Percentiles rank a stretch among this genome's conserved stretches.
Evolutionary conservation across 2,113 vertebrate species (phyloP).

Genomic region (Paratilapia polleni): DNA sequence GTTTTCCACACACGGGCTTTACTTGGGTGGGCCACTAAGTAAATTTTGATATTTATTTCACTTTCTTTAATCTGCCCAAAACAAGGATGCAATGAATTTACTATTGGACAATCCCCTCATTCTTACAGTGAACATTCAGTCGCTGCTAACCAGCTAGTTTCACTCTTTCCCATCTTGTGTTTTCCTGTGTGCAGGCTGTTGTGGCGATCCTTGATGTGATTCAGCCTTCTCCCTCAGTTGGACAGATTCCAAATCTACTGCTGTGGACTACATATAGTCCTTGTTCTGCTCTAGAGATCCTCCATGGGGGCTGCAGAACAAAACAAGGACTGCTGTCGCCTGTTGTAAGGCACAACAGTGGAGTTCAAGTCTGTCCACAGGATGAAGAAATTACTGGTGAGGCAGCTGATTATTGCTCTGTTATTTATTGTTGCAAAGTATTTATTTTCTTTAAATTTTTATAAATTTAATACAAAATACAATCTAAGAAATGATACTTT

Average conservation of each 20-base stretch:
- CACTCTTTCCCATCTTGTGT: neutral
- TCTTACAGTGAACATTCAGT: neutral
- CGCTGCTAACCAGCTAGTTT: neutral
- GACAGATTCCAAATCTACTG: no score
- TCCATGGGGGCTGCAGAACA: neutral
- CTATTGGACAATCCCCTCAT: neutral
- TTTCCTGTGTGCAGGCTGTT: neutral
- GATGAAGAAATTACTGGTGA: no score
- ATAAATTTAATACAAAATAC: no score
- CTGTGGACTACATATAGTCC: neutral
- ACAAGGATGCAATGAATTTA: neutral
- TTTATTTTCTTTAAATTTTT: no score
- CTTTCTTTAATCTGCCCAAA: neutral
- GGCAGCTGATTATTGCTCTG: no score
- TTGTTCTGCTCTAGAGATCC: neutral
- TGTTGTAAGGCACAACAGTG: no score
- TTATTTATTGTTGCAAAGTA: no score
- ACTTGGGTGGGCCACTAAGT: neutral
- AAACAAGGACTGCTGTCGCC: no score
- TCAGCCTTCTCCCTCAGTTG: no score
- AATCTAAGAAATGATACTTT: no score
- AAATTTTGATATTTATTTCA: neutral
- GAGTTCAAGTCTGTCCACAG: no score
- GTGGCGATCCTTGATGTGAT: neutral
- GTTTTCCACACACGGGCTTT: neutral